A percentile compares a stretch with the other conserved stretches of the same genome.
phyloP scores from a whole-genome alignment of 2,113 vertebrate genomes.

The Pardalotus punctatus region DNA sequence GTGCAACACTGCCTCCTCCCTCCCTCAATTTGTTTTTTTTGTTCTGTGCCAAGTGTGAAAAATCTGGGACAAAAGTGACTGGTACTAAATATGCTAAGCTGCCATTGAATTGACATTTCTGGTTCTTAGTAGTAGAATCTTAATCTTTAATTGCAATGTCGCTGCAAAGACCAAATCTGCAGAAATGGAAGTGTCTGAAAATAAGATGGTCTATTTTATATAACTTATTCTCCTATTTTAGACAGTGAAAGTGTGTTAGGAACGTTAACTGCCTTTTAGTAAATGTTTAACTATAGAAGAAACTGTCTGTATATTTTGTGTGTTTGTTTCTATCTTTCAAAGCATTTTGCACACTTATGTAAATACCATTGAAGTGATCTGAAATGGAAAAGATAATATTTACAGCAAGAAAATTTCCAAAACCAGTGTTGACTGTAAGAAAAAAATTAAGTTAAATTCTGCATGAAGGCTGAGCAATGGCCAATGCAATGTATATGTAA shows the following conservation, averaged over 20 bases:
- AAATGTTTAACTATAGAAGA: conserved; percentile 29
- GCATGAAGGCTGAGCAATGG: conserved; percentile 49
- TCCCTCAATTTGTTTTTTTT: neutral
- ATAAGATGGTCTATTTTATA: conserved; percentile 57
- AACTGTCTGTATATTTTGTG: conserved; percentile 4
- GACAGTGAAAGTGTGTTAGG: conserved; percentile 17
- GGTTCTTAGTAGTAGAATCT: neutral
- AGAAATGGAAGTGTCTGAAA: conserved; percentile 12
- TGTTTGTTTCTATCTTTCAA: conserved; percentile 39
- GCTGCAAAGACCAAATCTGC: conserved; percentile 54
- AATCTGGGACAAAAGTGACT: neutral
- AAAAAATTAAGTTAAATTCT: neutral
- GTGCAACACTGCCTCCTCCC: neutral
- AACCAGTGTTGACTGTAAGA: neutral
- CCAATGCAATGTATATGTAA: conserved; percentile 9
- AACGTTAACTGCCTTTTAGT: conserved; percentile 36
- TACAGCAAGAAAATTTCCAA: neutral
- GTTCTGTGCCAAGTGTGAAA: neutral
- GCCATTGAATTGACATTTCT: neutral
- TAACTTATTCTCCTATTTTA: conserved; percentile 54
- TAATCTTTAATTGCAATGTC: conserved; percentile 46
- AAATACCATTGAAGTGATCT: conserved; percentile 8
- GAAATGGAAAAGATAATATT: conserved; percentile 17
- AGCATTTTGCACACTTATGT: conserved; percentile 53
- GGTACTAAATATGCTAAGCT: neutral